Base-by-base conservation (phyloP, 2,113 vertebrate genomes). In the Pitta sordida region DNA sequence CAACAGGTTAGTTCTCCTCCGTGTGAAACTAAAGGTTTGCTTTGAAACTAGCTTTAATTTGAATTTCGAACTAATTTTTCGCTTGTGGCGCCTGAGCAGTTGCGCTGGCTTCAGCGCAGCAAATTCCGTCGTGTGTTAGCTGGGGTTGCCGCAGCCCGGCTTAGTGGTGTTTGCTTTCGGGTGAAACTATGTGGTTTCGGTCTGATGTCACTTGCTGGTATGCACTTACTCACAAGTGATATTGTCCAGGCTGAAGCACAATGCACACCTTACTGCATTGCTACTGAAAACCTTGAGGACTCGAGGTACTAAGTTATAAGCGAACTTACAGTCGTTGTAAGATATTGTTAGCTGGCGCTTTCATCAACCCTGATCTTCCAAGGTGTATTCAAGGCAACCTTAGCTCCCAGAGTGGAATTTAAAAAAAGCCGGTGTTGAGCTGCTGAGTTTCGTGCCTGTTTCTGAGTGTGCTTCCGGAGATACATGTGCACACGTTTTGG, bases 101-200 rank as follows among this genome's bases (percentile, higher is more conserved):
- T 32, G 78, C 78, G 41, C 13, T 11, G 56, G 62, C 32, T 80
- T 53, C 41, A 4, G 59, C 8, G 20, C 15, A 63, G 2, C 26
- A 3, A 10, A 77, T 48, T 24, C 49, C 49, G 2, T 15, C 20
- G 48, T 34, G 69, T 8, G 51, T 52, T 41, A 3, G 64, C 15
- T 6, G 68, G 34, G 10, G 34, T 24, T 22, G 51, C 58, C 13
- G 36, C 30, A 22, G 77, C 70, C 23, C 6, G 10, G 52, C 37
- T 27, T 3, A 4, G 69, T 27, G 81, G 60, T 49, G 90, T 32
- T 53, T 37, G 91, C 90, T 93, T 51, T 36, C 60, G 10, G 80
- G 93, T 79, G 98, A 98, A 98, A 98, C 98, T 96, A 4, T 15
- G 95, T 13, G 93, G 98, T 98, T 98, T 98, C 98, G 98, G 90